phyloP scores from a whole-genome alignment of 2,888 invertebrate species.

The Stictocephala bisonia region DNA sequence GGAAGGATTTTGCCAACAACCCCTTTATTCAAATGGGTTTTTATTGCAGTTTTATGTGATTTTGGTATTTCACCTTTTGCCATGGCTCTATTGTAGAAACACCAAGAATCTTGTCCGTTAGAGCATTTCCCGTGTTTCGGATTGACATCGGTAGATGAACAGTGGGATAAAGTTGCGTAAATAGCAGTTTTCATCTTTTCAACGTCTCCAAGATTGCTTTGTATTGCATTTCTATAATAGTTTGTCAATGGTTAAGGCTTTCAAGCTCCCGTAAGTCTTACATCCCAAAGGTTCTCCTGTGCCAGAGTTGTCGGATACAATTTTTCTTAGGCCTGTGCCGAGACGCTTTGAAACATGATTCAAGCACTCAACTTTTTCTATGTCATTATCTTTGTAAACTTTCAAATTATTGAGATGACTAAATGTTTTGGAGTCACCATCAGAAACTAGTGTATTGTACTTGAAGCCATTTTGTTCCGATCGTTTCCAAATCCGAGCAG shows the following conservation, averaged over 20 bases:
- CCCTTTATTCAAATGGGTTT: constrained; percentile 35
- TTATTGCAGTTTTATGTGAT: background rate
- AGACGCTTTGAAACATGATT: constrained; percentile 47
- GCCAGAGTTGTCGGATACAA: constrained; percentile 30
- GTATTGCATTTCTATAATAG: constrained; percentile 41
- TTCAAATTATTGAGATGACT: constrained; percentile 41
- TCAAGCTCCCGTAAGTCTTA: background rate
- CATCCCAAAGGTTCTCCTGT: constrained; percentile 11
- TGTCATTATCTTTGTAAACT: constrained; percentile 37
- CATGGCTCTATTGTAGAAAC: constrained; percentile 35
- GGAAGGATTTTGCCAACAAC: constrained; percentile 33
- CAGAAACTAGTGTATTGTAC: constrained; percentile 47
- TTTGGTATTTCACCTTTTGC: constrained; percentile 41
- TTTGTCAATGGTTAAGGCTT: too few species aligned
- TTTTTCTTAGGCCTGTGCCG: constrained; percentile 44
- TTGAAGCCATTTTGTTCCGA: constrained; percentile 31
- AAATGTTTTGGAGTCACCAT: constrained; percentile 43
- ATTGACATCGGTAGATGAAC: constrained; percentile 38
- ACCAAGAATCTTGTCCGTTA: constrained; percentile 32
- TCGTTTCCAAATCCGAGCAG: constrained; percentile 45
- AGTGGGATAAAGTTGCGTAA: constrained; percentile 33
- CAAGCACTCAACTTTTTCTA: constrained; percentile 45
- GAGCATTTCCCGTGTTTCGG: constrained; percentile 34
- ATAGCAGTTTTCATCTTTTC: constrained; percentile 29
- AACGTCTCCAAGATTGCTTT: constrained; percentile 21